Evolutionary conservation across 2,888 invertebrate genomes (phyloP), one percentile per base, ranked within the genome.

Genomic region (Drosophila buzzatii): DNA sequence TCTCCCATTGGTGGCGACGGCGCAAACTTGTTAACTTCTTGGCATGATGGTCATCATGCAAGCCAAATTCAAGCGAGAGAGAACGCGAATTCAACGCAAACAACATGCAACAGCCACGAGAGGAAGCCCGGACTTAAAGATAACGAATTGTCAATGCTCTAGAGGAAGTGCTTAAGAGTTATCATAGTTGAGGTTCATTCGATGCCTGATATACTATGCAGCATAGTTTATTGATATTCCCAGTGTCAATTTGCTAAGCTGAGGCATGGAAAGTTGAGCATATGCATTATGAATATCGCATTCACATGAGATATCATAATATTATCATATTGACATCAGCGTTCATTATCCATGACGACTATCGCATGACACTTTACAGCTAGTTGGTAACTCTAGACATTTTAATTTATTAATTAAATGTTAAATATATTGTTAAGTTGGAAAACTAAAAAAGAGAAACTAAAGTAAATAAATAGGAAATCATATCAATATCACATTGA

Each of bases 11-110:
- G 79, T 80, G 85, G 84, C 79, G 63, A 73, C 75, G 79, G 81
- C 89, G 89, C 87, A 89, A 85, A 85, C 89, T 85, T 85, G 85
- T 89, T 89, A 85, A 85, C 85, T 88, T 85, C 84, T 80, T 85
- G 84, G 83, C 89, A 88, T 84, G 83, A 84, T 84, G 89, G 86
- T 84, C 83, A 87, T 84, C 87, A 88, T 86, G 85, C 89, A 71
- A 82, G 79, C 82, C 82, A 77, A 73, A 73, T 81, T 68, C 64
- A 70, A 66, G 59, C 74, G 68, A 65, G 59, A 55, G 73, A 64
- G 72, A 77, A 77, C 67, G 81, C 77, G 63, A 62, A 79, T 62
- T 44, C 65, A 53, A 53, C 59, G 62, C 70, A 70, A 47, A 62
- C 75, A 70, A 62, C 79, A 85, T 79, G 89, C 86, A 73, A 79